A percentile compares a stretch with the other conserved stretches of the same genome.
phyloP scores from a whole-genome alignment of 2,888 invertebrate species.

The Amorpha juglandis region DNA sequence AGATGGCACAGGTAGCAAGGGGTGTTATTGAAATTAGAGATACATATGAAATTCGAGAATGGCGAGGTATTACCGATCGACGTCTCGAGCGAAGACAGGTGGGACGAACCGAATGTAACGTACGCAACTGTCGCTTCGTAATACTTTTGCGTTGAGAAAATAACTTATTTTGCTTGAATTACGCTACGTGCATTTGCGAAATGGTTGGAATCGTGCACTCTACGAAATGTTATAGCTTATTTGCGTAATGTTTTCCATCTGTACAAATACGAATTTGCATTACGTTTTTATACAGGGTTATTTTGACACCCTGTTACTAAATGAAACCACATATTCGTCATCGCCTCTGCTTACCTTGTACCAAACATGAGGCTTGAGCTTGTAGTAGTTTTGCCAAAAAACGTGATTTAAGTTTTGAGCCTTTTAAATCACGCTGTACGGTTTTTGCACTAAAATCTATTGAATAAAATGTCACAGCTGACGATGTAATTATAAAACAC shows the following conservation, averaged over 20 bases:
- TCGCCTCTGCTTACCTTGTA: too few species aligned
- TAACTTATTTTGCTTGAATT: constrained; percentile 44
- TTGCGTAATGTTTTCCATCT: constrained; percentile 20
- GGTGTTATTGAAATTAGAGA: constrained; percentile 82
- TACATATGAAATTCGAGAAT: constrained; percentile 76
- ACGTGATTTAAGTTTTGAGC: too few species aligned
- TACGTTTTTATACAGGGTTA: constrained; percentile 18
- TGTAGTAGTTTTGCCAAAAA: too few species aligned
- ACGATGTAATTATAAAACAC: too few species aligned
- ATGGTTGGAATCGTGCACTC: constrained; percentile 23
- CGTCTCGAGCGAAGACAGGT: constrained; percentile 54
- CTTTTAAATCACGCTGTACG: too few species aligned
- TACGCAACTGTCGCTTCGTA: constrained; percentile 40
- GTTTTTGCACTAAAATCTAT: too few species aligned
- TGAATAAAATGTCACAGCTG: too few species aligned
- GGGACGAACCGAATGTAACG: constrained; percentile 37
- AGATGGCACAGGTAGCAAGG: constrained; percentile 78
- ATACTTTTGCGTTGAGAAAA: constrained; percentile 43
- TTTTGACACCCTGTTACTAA: too few species aligned
- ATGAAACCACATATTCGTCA: too few species aligned
- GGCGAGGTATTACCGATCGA: constrained; percentile 61
- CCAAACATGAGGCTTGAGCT: too few species aligned
- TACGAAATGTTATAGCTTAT: constrained; percentile 22
- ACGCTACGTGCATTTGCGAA: constrained; percentile 23
- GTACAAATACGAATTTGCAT: constrained; percentile 12